A percentile compares a stretch with the other conserved stretches of the same genome.
Conservation (phyloP, 2,888 invertebrate genomes). For the Bellardia pandia region DNA sequence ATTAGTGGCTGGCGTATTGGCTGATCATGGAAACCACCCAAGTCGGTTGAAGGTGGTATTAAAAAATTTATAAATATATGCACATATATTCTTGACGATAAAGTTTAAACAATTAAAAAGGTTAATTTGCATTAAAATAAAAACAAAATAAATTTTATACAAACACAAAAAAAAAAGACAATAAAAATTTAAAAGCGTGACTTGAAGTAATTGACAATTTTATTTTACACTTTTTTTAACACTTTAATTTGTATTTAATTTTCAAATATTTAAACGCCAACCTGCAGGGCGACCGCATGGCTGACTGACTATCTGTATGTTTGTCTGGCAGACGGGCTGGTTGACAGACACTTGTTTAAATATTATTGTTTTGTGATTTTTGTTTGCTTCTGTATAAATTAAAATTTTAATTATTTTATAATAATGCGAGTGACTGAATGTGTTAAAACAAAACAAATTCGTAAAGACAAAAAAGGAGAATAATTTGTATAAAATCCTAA, state of each 20-base stretch:
- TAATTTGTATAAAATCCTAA: not conserved
- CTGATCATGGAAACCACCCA: constrained; percentile 10
- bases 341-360: not conserved
- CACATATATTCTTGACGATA: constrained; percentile 13
- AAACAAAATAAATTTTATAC: constrained; percentile 2
- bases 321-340: not conserved
- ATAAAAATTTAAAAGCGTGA: constrained; percentile 68
- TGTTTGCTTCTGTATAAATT: constrained; percentile 15
- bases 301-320: not conserved
- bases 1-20: not conserved
- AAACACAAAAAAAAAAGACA: constrained; percentile 16
- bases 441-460: not conserved
- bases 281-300: constrained; percentile 12
- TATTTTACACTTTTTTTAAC: constrained; percentile 62
- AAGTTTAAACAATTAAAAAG: constrained; percentile 33
- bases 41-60: constrained; percentile 10
- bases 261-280: constrained; percentile 11
- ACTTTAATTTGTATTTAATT: constrained; percentile 56
- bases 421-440: constrained; percentile 3
- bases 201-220: constrained; percentile 60
- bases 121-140: constrained; percentile 51
- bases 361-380: constrained; percentile 13
- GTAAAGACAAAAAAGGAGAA: no score
- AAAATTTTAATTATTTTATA: constrained; percentile 38
- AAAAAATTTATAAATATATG: constrained; percentile 24